Conservation (phyloP, 2,113 vertebrate species). For the Nipponia nippon region DNA sequence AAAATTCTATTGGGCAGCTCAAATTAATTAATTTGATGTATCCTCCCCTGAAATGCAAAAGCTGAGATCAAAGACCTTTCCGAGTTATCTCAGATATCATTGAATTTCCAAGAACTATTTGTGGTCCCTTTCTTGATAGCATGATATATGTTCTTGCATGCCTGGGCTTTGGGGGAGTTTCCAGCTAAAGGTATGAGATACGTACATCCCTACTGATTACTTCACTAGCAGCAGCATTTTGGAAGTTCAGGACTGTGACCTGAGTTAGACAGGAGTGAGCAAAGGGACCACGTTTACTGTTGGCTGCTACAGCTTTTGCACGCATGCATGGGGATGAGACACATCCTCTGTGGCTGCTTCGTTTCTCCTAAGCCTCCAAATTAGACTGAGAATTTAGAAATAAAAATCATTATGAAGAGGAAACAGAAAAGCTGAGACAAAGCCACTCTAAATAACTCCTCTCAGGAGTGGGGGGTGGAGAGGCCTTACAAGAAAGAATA, state of each 20-base stretch:
- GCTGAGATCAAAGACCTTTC: neutral
- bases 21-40: neutral
- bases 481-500: neutral
- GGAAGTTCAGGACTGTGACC: neutral
- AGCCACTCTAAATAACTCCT: neutral
- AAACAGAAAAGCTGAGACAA: neutral
- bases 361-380: neutral
- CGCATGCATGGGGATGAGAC: neutral
- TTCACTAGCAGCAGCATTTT: neutral
- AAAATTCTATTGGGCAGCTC: neutral
- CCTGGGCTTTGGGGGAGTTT: neutral
- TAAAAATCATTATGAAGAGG: neutral
- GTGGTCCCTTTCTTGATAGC: neutral
- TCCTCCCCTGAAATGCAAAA: neutral
- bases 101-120: neutral
- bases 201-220: too few relatives aligned
- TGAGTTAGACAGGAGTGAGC: neutral
- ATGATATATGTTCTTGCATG: neutral
- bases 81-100: neutral
- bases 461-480: neutral
- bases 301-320: neutral
- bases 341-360: neutral
- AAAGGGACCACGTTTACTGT: neutral
- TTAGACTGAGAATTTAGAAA: neutral
- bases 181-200: neutral